Conservation (phyloP, 2,888 invertebrate genomes). For the Eupithecia inturbata region DNA sequence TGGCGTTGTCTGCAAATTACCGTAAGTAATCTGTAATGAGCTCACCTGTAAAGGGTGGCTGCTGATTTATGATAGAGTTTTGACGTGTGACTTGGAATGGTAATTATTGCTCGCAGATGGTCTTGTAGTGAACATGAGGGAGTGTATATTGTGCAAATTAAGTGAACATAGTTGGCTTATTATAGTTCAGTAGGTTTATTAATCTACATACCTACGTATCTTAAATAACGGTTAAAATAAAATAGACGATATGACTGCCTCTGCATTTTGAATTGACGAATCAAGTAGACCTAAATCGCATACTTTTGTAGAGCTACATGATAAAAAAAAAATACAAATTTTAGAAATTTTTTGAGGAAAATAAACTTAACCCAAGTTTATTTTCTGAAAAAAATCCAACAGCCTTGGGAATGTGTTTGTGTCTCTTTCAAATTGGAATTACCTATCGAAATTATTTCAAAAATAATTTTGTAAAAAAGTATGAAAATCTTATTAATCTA, state of each 20-base stretch:
- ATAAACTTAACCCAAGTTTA: background rate
- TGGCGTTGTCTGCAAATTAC: conserved; percentile 63
- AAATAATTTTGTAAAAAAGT: too few relatives aligned
- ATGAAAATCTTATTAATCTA: too few relatives aligned
- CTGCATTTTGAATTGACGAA: too few relatives aligned
- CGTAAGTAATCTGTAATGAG: conserved; percentile 77
- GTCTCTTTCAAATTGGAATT: too few relatives aligned
- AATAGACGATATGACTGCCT: too few relatives aligned
- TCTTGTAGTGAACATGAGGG: conserved; percentile 21
- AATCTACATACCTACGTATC: background rate
- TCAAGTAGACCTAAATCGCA: background rate
- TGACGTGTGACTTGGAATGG: conserved; percentile 44
- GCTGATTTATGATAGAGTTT: conserved; percentile 43
- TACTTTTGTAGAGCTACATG: background rate
- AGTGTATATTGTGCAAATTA: background rate
- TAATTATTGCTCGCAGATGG: conserved; percentile 38
- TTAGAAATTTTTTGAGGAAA: background rate
- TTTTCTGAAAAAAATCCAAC: background rate
- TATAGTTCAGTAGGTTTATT: background rate
- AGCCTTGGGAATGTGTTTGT: background rate
- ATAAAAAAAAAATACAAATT: background rate
- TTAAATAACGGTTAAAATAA: background rate
- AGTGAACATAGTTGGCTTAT: background rate
- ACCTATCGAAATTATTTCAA: too few relatives aligned
- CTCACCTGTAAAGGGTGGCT: conserved; percentile 68